These are phyloP conservation scores for Perca fluviatilis DNA, from an alignment of 2,113 vertebrate genomes.

Conservation along the genomic window DNA sequence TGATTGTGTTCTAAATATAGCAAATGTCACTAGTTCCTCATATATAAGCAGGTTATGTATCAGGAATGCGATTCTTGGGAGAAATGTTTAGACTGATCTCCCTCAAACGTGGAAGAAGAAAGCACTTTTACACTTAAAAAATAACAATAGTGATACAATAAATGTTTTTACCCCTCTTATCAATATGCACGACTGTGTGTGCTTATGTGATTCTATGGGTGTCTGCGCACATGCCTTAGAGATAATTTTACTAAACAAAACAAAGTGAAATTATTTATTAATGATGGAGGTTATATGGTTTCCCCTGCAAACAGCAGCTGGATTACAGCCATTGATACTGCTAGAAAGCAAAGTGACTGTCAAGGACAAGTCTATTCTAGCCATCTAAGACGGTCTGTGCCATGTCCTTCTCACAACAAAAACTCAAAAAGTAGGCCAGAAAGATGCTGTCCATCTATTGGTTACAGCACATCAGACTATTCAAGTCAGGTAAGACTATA, in stretches of 20 bases:
- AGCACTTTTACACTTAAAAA: neutral
- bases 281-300: conserved; percentile 25
- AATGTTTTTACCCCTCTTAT: neutral
- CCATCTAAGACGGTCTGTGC: conserved; percentile 20
- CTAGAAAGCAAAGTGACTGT: conserved; percentile 42
- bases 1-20: conserved; percentile 68
- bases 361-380: conserved; percentile 55
- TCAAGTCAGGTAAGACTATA: too few relatives aligned
- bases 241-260: conserved; percentile 1
- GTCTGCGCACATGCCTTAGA: neutral
- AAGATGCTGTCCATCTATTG: neutral
- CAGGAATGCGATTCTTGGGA: conserved; percentile 7
- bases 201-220: neutral
- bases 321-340: conserved; percentile 46
- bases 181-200: neutral
- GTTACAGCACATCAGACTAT: too few relatives aligned
- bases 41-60: conserved; percentile 28
- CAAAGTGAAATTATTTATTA: conserved; percentile 33
- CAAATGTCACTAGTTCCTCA: conserved; percentile 36
- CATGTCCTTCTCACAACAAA: conserved; percentile 32
- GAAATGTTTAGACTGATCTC: neutral
- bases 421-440: conserved; percentile 26
- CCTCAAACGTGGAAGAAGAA: neutral
- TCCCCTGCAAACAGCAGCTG: conserved; percentile 36
- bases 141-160: neutral